phyloP scores from a whole-genome alignment of 2,113 vertebrate genomes.

The Eulacestoma nigropectus region DNA sequence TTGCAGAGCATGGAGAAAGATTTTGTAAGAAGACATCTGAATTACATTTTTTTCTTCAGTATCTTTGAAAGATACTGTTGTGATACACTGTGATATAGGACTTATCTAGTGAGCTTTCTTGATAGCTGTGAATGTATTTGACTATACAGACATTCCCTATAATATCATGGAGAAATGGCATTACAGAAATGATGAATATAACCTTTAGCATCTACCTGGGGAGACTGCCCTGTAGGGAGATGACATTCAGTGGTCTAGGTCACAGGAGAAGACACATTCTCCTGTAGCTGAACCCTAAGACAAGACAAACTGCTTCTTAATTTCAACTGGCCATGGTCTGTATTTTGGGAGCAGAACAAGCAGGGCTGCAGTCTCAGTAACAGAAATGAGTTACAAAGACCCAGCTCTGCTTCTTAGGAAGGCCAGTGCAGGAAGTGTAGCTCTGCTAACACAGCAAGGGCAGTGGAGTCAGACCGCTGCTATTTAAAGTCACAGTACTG shows the following conservation, averaged over 20 bases:
- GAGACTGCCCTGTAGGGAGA: background rate
- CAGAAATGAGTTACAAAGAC: background rate
- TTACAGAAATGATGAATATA: background rate
- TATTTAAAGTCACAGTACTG: background rate
- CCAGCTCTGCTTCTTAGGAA: background rate
- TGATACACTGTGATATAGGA: background rate
- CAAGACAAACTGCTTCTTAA: background rate
- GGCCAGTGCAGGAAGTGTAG: background rate
- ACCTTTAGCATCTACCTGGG: background rate
- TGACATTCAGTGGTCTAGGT: background rate
- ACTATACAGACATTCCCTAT: background rate
- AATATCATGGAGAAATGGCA: background rate
- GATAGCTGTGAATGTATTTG: background rate
- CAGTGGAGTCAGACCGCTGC: background rate
- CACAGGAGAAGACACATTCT: background rate
- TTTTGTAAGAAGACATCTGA: background rate
- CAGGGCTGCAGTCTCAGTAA: background rate
- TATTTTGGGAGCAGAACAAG: background rate
- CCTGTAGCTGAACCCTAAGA: background rate
- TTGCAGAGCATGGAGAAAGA: background rate
- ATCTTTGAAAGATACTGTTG: background rate
- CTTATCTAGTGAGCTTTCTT: background rate
- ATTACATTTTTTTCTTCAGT: background rate
- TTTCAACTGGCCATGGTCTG: background rate
- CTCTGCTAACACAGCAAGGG: background rate